These are phyloP conservation scores for Drosophila anomalata DNA, from an alignment of 2,888 invertebrate genomes.

Conservation along the genomic window DNA sequence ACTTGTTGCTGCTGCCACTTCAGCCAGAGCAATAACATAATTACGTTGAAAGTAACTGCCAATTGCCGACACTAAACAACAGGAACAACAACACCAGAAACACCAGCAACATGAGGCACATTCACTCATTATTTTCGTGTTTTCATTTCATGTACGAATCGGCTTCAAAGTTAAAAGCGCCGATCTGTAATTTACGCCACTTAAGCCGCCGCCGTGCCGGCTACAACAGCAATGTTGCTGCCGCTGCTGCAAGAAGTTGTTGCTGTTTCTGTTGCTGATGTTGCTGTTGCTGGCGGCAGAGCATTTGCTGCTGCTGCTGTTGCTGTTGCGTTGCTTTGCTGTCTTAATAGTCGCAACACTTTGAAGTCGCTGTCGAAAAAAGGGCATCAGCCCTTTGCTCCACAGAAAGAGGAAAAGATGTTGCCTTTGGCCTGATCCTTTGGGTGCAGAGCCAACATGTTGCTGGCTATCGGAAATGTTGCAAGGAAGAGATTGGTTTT, in stretches of 20 bases:
- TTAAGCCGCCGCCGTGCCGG: slow-evolving; percentile 82
- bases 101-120: slow-evolving; percentile 51
- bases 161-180: slow-evolving; percentile 84
- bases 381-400: slow-evolving; percentile 23
- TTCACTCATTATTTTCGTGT: slow-evolving; percentile 49
- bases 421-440: slow-evolving; percentile 41
- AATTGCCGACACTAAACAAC: slow-evolving; percentile 61
- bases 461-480: slow-evolving; percentile 12
- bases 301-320: slow-evolving; percentile 51
- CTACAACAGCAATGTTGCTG: slow-evolving; percentile 83
- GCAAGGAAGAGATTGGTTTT: background rate
- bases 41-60: slow-evolving; percentile 60
- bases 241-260: slow-evolving; percentile 57
- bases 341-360: slow-evolving; percentile 41
- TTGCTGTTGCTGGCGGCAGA: slow-evolving; percentile 39
- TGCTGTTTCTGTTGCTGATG: slow-evolving; percentile 41
- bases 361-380: slow-evolving; percentile 41
- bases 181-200: slow-evolving; percentile 84
- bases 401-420: background rate
- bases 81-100: slow-evolving; percentile 55
- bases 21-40: slow-evolving; percentile 50
- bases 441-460: slow-evolving; percentile 38
- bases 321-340: slow-evolving; percentile 53
- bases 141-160: slow-evolving; percentile 83
- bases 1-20: slow-evolving; percentile 36